phyloP scores from a whole-genome alignment of 1,140 invertebrate species.

The Parasteatoda tepidariorum region DNA sequence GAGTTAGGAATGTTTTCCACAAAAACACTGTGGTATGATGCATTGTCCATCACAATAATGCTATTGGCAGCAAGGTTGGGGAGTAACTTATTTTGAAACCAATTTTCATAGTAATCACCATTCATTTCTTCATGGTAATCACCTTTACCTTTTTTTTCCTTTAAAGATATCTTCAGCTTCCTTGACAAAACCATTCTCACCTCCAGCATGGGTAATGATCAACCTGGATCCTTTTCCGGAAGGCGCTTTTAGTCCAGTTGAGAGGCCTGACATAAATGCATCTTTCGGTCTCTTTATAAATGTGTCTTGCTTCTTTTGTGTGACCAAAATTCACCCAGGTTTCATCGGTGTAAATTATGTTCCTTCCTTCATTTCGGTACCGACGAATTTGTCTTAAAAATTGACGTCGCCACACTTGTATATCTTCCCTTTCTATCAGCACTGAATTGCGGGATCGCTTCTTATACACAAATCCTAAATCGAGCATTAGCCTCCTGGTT shows the following conservation, averaged over 20 bases:
- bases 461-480: neutral
- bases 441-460: neutral
- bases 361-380: neutral
- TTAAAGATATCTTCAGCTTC: neutral
- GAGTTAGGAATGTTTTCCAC: neutral
- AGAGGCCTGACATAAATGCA: neutral
- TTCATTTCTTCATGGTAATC: slow-evolving; percentile 65
- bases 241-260: slow-evolving; percentile 2
- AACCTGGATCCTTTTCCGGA: slow-evolving; percentile 1
- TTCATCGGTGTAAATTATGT: neutral
- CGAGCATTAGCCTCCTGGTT: neutral
- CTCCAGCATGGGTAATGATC: slow-evolving; percentile 4
- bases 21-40: slow-evolving; percentile 62
- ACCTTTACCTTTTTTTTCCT: slow-evolving; percentile 28
- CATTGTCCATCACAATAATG: slow-evolving; percentile 65
- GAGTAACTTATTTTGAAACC: slow-evolving; percentile 64
- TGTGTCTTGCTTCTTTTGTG: slow-evolving; percentile 7
- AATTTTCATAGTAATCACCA: slow-evolving; percentile 53
- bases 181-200: neutral
- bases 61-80: slow-evolving; percentile 65
- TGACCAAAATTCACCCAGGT: slow-evolving; percentile 7
- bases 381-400: neutral
- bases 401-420: neutral
- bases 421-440: neutral
- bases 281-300: neutral